A percentile compares a stretch with the other conserved stretches of the same genome.
Evolutionary conservation across 2,113 vertebrate genomes (phyloP).

Genomic region (Xiphophorus maculatus): DNA sequence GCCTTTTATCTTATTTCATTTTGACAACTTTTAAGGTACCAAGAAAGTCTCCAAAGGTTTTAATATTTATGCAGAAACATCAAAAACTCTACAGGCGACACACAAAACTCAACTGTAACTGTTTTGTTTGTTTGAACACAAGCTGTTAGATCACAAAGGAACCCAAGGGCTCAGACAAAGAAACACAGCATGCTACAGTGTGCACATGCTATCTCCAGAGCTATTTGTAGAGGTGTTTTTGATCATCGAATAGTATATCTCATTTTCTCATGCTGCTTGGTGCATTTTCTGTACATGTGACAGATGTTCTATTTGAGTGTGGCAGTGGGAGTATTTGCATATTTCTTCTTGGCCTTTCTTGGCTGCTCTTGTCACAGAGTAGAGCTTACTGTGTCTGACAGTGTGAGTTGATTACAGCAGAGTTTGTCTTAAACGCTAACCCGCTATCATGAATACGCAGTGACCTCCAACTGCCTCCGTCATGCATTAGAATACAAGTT

Average conservation of each 20-base stretch:
- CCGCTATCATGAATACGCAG: conserved; percentile 17
- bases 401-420: conserved; percentile 17
- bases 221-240: conserved; percentile 12
- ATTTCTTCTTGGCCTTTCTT: background rate
- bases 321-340: background rate
- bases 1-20: background rate
- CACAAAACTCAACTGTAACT: background rate
- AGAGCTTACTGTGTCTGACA: conserved; percentile 9
- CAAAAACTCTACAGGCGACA: background rate
- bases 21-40: background rate
- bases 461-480: conserved; percentile 58
- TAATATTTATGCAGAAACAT: background rate
- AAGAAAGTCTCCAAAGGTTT: background rate
- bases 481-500: conserved; percentile 45
- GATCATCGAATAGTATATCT: background rate
- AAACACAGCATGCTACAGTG: background rate
- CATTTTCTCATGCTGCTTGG: background rate
- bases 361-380: conserved; percentile 17
- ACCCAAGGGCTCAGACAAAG: conserved; percentile 3
- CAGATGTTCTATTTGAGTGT: conserved; percentile 4
- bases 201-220: background rate
- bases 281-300: conserved; percentile 6
- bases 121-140: conserved; percentile 18
- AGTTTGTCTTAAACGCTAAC: conserved; percentile 29
- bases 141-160: conserved; percentile 26